Base-by-base conservation (phyloP, 2,113 vertebrate species). In the Promerops cafer region DNA sequence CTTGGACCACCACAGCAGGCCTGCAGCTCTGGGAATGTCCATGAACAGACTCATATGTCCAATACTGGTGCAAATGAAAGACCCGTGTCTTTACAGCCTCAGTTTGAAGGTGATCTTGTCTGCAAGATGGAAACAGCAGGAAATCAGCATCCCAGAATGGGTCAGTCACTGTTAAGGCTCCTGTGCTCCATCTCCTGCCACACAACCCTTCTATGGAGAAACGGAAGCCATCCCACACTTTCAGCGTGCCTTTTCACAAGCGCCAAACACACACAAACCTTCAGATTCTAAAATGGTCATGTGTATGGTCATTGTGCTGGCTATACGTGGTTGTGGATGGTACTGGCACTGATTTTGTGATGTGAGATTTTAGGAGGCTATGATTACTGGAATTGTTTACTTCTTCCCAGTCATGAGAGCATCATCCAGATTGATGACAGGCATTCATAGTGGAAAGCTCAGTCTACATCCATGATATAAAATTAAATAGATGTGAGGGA, bases 181-280 rank as follows among this genome's bases (percentile, higher is more conserved):
- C 35, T 74, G 26, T 76, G 26, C 16, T 72, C 35, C 0, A 0
- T 15, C 11, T 69, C 3, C 16, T 30, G 1, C 10, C 1, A 0
- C 17, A n/a, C 16, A 79, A 26, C 6, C 8, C 10, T 33, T 54
- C 64, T 31, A 5, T 19, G 2, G 6, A 63, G 56, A 74, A 81
- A 61, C 4, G 8, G 33, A 59, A 59, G 37, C 13, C 40, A 16
- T 31, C 1, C 3, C 23, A 33, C 9, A 5, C 6, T 11, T 19
- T 35, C 50, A 35, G 3, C 9, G 24, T 16, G 68, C 11, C 4
- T 76, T 91, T 87, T 65, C 70, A 69, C 63, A 65, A 64, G 8
- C 22, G 44, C 17, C 50, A 59, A 70, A 63, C n/a, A 57, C 40
- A 70, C 19, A 76, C 11, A 50, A 49, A 37, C 17, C 10, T 72